Percentiles rank a stretch among this genome's conserved stretches.
These are phyloP conservation scores for Antheraea pernyi DNA, from an alignment of 1,140 invertebrate genomes.

Conservation along the genomic window DNA sequence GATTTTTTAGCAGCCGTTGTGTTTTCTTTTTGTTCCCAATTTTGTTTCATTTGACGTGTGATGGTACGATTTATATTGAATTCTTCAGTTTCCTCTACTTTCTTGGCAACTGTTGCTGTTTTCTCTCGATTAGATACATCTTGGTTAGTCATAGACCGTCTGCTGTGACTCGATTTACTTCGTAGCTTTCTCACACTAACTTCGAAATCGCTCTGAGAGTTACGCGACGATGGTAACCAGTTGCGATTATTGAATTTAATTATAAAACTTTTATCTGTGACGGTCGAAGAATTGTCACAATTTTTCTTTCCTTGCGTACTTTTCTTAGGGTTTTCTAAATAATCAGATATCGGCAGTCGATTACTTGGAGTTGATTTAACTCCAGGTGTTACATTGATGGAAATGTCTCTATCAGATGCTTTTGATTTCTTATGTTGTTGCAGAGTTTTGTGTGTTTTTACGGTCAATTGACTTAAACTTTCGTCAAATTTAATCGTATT, in stretches of 20 bases:
- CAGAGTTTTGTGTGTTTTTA: neutral
- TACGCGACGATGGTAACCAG: neutral
- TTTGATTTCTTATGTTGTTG: neutral
- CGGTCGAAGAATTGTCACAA: too few species aligned
- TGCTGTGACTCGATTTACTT: neutral
- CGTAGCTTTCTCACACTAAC: neutral
- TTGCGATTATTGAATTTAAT: neutral
- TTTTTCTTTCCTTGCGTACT: neutral
- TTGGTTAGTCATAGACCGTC: neutral
- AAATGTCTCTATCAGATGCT: neutral
- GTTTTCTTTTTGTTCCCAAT: too few species aligned
- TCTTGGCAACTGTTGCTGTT: neutral
- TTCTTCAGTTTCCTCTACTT: neutral
- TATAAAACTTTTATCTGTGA: neutral
- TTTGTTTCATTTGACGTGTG: neutral
- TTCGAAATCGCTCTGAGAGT: neutral
- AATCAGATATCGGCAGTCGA: neutral
- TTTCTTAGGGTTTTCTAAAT: neutral
- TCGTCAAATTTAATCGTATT: neutral
- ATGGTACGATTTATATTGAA: neutral
- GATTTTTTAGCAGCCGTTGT: constrained; percentile 3
- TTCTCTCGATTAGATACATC: neutral
- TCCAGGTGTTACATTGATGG: neutral
- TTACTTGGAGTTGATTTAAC: neutral
- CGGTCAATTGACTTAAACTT: neutral